These are phyloP conservation scores for Herminia tarsipennalis DNA, from an alignment of 2,888 invertebrate species.

Conservation along the genomic window DNA sequence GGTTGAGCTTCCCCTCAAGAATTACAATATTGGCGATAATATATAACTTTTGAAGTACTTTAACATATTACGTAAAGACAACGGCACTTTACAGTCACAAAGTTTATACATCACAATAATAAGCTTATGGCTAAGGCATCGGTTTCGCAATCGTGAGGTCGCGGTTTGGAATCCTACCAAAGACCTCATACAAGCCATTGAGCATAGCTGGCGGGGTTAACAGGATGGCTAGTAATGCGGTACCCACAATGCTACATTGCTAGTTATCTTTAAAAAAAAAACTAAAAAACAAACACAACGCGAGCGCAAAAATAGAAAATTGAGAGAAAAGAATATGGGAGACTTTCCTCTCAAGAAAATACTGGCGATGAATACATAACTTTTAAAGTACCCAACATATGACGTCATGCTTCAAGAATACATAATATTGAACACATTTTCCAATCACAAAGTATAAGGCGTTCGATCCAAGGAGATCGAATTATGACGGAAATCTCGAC, in stretches of 20 bases:
- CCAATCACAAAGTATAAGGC: constrained; percentile 40
- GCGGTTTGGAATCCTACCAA: too few species aligned
- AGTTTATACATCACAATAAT: too few species aligned
- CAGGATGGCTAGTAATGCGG: too few species aligned
- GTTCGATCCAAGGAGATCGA: constrained; percentile 49
- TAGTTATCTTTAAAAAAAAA: too few species aligned
- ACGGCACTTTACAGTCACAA: too few species aligned
- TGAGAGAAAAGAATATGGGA: not conserved
- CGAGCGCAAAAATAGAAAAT: too few species aligned
- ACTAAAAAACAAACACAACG: too few species aligned
- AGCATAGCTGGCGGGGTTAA: too few species aligned
- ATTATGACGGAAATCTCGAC: constrained; percentile 61
- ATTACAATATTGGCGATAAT: not conserved
- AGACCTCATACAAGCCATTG: too few species aligned
- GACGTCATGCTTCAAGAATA: constrained; percentile 4
- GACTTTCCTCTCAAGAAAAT: not conserved
- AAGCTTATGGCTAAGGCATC: too few species aligned
- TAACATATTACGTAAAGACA: not conserved
- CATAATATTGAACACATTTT: constrained; percentile 18
- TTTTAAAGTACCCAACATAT: not conserved
- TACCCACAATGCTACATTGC: too few species aligned
- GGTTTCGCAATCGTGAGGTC: too few species aligned
- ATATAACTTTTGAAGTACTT: not conserved
- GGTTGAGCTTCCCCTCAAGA: not conserved
- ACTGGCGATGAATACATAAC: constrained; percentile 1